phyloP scores from a whole-genome alignment of 2,797 vertebrate genomes.

The Argya squamiceps region DNA sequence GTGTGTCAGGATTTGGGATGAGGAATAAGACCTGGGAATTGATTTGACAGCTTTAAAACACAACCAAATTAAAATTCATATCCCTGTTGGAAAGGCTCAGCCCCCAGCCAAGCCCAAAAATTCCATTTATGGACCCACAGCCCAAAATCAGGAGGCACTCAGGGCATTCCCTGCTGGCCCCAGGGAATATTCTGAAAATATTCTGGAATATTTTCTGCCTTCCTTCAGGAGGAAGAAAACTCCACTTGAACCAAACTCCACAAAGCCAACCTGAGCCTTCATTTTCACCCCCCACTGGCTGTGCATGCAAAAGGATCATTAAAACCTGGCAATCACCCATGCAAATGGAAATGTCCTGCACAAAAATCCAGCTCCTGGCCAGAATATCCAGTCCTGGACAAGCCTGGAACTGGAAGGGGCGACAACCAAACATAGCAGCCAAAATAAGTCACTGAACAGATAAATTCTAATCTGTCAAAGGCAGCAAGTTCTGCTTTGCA shows the following conservation, averaged over 20 bases:
- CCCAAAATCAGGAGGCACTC: not conserved
- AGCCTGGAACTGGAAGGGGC: not conserved
- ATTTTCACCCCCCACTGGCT: not conserved
- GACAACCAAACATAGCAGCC: not conserved
- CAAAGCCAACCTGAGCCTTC: not conserved
- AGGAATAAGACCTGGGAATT: not conserved
- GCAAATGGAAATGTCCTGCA: not conserved
- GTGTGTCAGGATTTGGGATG: not conserved
- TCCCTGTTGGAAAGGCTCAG: not conserved
- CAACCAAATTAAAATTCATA: fast-evolving
- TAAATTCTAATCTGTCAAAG: not conserved
- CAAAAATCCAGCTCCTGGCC: not conserved
- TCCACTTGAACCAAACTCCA: not conserved
- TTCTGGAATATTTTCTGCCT: not conserved
- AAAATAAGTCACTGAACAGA: not conserved
- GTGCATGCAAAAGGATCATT: not conserved
- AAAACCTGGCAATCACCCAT: not conserved
- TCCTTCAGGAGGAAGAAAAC: not conserved
- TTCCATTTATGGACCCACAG: not conserved
- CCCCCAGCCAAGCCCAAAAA: not conserved
- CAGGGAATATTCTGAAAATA: not conserved
- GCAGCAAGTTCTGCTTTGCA: not conserved
- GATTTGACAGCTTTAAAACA: not conserved
- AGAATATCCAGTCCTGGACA: not conserved
- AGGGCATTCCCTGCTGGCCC: not conserved